Percentiles rank a stretch among this genome's conserved stretches.
These are phyloP conservation scores for Drosophila limbata DNA, from an alignment of 2,888 invertebrate genomes.

Conservation along the genomic window DNA sequence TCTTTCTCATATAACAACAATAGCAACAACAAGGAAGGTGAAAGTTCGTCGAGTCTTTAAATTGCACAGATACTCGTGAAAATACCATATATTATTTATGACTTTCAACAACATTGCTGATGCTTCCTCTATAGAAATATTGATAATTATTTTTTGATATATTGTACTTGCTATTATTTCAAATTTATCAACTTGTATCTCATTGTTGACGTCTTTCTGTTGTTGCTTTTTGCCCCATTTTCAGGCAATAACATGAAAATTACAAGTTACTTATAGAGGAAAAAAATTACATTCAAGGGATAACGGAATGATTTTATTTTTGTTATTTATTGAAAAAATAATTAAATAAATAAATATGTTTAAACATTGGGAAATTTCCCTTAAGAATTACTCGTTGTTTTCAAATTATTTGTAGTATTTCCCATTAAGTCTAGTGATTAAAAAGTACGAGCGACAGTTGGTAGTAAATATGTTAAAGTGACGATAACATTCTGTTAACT, in stretches of 20 bases:
- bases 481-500: background rate
- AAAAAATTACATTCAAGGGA: background rate
- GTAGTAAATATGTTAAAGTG: no score
- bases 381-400: no score
- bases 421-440: no score
- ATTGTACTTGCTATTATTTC: constrained; percentile 13
- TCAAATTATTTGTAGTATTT: no score
- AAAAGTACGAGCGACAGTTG: no score
- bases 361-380: no score
- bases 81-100: constrained; percentile 35
- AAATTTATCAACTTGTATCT: constrained; percentile 17
- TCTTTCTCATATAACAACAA: background rate
- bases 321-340: no score
- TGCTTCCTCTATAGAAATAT: constrained; percentile 16
- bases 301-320: background rate
- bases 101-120: constrained; percentile 44
- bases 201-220: background rate
- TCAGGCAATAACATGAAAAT: background rate
- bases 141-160: constrained; percentile 25
- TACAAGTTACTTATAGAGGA: background rate
- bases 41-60: constrained; percentile 42
- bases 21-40: constrained; percentile 14
- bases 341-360: no score
- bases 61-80: constrained; percentile 8
- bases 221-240: background rate